These are phyloP conservation scores for Reticulitermes lucifugus DNA, from an alignment of 2,888 invertebrate species.

Conservation along the genomic window DNA sequence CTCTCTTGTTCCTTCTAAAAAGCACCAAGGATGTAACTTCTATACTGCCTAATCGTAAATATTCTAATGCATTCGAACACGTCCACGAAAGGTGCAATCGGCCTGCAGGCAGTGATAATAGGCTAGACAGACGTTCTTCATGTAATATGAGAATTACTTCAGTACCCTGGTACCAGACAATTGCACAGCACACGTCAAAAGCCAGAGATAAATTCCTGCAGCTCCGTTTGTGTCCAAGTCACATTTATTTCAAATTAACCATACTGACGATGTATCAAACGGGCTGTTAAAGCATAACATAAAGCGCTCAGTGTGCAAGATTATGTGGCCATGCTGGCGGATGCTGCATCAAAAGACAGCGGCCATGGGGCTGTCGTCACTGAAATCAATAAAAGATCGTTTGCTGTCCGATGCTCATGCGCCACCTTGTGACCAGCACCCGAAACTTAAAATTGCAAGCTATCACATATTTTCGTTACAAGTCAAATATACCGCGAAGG, in stretches of 20 bases:
- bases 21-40: too few relatives aligned
- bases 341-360: background rate
- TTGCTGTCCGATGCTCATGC: slow-evolving; percentile 12
- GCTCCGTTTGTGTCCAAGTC: background rate
- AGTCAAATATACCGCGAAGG: background rate
- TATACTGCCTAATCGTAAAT: background rate
- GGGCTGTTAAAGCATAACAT: background rate
- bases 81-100: background rate
- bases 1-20: too few relatives aligned
- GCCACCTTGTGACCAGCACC: slow-evolving; percentile 9
- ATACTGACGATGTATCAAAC: background rate
- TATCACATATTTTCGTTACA: slow-evolving; percentile 9
- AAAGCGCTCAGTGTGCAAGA: background rate
- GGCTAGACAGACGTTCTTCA: background rate
- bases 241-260: background rate
- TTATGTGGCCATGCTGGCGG: background rate
- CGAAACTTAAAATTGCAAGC: slow-evolving; percentile 13
- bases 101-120: background rate
- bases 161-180: background rate
- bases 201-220: background rate
- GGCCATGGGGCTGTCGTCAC: slow-evolving; percentile 26
- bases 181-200: background rate
- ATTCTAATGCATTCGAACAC: background rate
- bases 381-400: slow-evolving; percentile 45
- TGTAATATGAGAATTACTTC: background rate